Evolutionary conservation across 2,113 vertebrate species (phyloP).

Genomic region (Elanus axillaris): DNA sequence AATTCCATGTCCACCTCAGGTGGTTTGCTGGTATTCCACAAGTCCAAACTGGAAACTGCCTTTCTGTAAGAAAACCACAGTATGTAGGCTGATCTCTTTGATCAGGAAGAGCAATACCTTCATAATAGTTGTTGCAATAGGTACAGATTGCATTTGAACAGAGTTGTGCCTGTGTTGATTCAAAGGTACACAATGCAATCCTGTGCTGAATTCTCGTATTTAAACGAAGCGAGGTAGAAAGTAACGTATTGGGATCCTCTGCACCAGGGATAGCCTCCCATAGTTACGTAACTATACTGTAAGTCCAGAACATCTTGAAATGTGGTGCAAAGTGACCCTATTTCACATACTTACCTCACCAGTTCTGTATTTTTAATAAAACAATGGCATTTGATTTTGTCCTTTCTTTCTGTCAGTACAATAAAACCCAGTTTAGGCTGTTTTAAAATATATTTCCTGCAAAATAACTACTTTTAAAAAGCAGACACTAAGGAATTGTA

Average conservation of each 20-base stretch:
- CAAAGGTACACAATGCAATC: neutral
- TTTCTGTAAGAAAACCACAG: neutral
- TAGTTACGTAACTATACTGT: neutral
- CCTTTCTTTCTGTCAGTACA: neutral
- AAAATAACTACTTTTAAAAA: neutral
- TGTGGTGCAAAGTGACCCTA: neutral
- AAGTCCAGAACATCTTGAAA: neutral
- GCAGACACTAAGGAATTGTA: neutral
- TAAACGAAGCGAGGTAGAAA: neutral
- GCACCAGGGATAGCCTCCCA: neutral
- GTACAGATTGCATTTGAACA: neutral
- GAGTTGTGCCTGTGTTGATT: neutral
- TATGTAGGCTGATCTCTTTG: neutral
- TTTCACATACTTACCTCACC: neutral
- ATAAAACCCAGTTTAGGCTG: neutral
- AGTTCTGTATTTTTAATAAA: neutral
- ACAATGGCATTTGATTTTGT: neutral
- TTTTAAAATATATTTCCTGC: neutral
- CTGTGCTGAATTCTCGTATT: neutral
- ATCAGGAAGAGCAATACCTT: neutral
- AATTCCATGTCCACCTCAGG: neutral
- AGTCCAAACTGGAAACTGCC: neutral
- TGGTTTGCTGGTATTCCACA: neutral
- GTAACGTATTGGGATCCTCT: neutral
- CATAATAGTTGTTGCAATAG: neutral